These are phyloP conservation scores for Xerus inauris DNA, from an alignment of 2,113 vertebrate species.

Conservation along the genomic window DNA sequence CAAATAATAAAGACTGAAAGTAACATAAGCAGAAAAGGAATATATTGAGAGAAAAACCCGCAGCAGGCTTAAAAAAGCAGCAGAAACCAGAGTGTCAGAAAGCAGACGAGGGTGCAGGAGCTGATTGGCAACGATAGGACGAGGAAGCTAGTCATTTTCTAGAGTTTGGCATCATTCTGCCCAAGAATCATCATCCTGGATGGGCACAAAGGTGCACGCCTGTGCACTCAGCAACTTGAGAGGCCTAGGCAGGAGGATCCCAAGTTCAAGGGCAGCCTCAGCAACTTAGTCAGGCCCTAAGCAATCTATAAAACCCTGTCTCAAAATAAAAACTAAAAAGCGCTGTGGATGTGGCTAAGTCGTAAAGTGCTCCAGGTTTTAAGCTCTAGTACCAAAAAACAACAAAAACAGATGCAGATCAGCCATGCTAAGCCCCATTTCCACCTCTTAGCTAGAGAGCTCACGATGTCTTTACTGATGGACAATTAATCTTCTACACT, in stretches of 20 bases:
- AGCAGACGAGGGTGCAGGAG: neutral
- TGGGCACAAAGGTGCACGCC: too few species aligned
- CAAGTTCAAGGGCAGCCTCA: too few species aligned
- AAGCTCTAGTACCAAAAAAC: too few species aligned
- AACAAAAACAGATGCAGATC: neutral
- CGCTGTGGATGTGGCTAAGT: too few species aligned
- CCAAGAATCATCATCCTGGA: neutral
- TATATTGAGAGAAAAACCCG: neutral
- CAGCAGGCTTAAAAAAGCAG: neutral
- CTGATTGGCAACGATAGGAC: neutral
- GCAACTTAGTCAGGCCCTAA: too few species aligned
- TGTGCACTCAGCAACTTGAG: too few species aligned
- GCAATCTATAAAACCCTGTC: too few species aligned
- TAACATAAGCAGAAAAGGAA: neutral
- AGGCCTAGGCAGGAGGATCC: too few species aligned
- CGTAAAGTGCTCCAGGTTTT: too few species aligned
- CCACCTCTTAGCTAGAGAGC: neutral
- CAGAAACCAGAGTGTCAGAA: neutral
- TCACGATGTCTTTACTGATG: neutral
- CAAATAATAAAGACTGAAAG: neutral
- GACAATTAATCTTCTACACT: neutral
- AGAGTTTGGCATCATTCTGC: neutral
- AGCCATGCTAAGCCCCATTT: neutral
- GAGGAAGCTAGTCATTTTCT: neutral
- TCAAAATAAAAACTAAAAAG: too few species aligned